Evolutionary conservation across 2,797 vertebrate species (phyloP).

Genomic region (Cryptoblepharus egeriae): DNA sequence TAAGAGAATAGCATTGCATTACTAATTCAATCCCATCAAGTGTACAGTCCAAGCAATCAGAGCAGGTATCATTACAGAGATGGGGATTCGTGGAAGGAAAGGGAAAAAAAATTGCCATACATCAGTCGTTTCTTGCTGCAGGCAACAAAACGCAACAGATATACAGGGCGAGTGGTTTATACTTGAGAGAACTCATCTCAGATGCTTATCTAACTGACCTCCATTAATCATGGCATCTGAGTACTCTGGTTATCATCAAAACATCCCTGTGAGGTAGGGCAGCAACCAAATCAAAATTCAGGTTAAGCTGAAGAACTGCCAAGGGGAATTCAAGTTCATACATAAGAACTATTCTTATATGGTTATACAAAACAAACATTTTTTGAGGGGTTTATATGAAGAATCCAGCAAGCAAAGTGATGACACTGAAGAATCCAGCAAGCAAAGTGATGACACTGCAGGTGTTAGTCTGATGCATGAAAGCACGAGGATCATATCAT

Average conservation of each 20-base stretch:
- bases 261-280: constrained; percentile 9
- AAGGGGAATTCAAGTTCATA: constrained; percentile 10
- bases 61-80: background rate
- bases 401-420: background rate
- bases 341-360: background rate
- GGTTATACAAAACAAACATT: background rate
- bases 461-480: background rate
- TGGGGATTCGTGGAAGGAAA: background rate
- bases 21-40: background rate
- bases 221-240: background rate
- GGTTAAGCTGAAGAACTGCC: background rate
- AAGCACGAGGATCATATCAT: background rate
- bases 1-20: background rate
- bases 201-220: background rate
- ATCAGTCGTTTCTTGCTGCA: background rate
- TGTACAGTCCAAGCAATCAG: background rate
- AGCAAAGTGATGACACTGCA: background rate
- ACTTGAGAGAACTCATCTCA: background rate
- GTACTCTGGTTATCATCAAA: background rate
- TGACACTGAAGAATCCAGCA: background rate
- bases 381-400: background rate
- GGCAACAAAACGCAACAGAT: background rate
- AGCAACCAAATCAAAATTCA: background rate
- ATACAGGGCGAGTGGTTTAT: background rate
- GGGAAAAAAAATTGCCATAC: background rate